Evolutionary conservation across 2,113 vertebrate genomes (phyloP).

Genomic region (Gallinago paraguaiae): DNA sequence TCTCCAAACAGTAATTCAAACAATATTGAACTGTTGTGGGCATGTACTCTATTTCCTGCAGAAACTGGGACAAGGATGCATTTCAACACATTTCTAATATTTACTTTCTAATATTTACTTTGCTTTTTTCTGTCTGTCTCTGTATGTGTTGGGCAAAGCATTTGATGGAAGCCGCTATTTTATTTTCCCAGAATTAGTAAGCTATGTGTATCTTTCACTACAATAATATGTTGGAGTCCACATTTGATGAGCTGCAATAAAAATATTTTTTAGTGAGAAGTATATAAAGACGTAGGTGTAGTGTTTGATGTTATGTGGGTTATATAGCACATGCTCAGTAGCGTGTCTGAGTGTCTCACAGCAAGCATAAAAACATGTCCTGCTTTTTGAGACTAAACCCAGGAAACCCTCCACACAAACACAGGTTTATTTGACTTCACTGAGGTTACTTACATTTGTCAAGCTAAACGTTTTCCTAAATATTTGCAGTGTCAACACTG

Average conservation of each 20-base stretch:
- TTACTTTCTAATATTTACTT: constrained; percentile 44
- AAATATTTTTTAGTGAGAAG: neutral
- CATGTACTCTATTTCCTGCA: neutral
- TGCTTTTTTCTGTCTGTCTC: neutral
- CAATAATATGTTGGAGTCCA: neutral
- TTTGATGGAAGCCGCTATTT: neutral
- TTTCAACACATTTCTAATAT: constrained; percentile 42
- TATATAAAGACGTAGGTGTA: neutral
- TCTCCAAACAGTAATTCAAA: neutral
- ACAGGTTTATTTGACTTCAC: constrained; percentile 11
- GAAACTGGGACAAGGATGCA: constrained; percentile 28
- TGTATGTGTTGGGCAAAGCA: neutral
- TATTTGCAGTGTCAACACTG: constrained; percentile 20
- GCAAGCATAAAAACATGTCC: neutral
- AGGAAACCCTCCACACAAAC: neutral
- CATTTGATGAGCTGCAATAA: neutral
- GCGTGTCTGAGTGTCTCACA: neutral
- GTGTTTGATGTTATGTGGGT: neutral
- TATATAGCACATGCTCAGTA: neutral
- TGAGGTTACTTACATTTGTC: neutral
- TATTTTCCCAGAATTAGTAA: neutral
- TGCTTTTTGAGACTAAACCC: neutral
- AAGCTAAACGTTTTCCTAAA: constrained; percentile 29
- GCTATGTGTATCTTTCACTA: neutral
- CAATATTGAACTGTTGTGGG: neutral